Conservation (phyloP, 2,113 vertebrate genomes). For the Oncorhynchus gorbuscha region DNA sequence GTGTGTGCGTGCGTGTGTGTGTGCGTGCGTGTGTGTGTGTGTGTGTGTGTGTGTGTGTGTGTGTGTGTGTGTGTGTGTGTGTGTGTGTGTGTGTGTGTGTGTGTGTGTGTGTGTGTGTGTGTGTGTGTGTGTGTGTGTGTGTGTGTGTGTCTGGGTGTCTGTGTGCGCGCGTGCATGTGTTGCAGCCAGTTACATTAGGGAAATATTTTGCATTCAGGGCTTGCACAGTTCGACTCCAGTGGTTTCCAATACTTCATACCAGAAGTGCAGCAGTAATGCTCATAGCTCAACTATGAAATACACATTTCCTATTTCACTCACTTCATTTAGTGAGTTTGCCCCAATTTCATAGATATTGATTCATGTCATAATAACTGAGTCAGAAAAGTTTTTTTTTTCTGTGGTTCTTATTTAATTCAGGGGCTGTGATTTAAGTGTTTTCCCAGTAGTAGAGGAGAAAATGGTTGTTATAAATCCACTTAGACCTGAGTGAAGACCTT, state of each 20-base stretch:
- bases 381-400: constrained; percentile 16
- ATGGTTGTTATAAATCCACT: neutral
- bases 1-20: neutral
- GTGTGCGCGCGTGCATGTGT: neutral
- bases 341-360: constrained; percentile 35
- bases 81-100: neutral
- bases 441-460: neutral
- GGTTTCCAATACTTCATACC: constrained; percentile 64
- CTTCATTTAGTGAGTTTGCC: constrained; percentile 43
- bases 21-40: constrained; percentile 5
- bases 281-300: constrained; percentile 54
- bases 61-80: constrained; percentile 15
- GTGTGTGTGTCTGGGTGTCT: neutral
- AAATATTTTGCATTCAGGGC: constrained; percentile 62
- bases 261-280: constrained; percentile 51
- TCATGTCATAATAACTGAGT: constrained; percentile 33
- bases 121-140: constrained; percentile 10
- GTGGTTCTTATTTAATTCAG: neutral
- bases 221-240: constrained; percentile 58
- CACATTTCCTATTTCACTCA: constrained; percentile 53
- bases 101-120: neutral
- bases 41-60: neutral
- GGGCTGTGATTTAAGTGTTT: neutral
- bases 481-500: neutral
- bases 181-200: constrained; percentile 50